phyloP scores from a whole-genome alignment of 2,888 invertebrate genomes.

The Bellardia bayeri region DNA sequence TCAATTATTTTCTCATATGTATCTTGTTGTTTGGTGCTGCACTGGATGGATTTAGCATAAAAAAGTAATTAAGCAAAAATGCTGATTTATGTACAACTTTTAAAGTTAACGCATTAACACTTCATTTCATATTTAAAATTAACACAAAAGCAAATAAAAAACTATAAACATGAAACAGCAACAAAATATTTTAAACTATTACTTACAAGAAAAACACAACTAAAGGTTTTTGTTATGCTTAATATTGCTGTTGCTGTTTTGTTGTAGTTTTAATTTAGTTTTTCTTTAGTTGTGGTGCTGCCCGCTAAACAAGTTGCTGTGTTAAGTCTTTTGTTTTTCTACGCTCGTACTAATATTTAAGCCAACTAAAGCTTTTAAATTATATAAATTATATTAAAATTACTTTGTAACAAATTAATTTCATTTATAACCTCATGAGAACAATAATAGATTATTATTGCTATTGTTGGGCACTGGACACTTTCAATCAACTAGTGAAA shows the following conservation, averaged over 20 bases:
- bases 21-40: not conserved
- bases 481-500: not conserved
- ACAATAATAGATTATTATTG: slow-evolving; percentile 50
- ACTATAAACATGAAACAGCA: not conserved
- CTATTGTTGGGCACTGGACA: slow-evolving; percentile 15
- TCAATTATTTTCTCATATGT: not conserved
- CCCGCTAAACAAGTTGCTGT: slow-evolving; percentile 54
- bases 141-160: not conserved
- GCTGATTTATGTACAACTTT: slow-evolving; percentile 67
- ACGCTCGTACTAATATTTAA: not conserved
- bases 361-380: slow-evolving; percentile 27
- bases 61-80: slow-evolving; percentile 68
- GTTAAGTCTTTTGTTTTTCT: slow-evolving; percentile 66
- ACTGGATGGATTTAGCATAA: slow-evolving; percentile 61
- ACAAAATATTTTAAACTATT: slow-evolving; percentile 28
- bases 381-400: slow-evolving; percentile 51
- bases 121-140: slow-evolving; percentile 58
- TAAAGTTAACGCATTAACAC: slow-evolving; percentile 71
- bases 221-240: slow-evolving; percentile 5
- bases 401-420: slow-evolving; percentile 64
- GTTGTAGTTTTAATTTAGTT: not conserved
- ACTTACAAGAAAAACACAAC: not conserved
- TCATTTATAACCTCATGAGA: slow-evolving; percentile 62
- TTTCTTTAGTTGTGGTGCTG: no score
- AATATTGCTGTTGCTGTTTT: not conserved